Evolutionary conservation across 2,888 invertebrate species (phyloP), one percentile per base, ranked within the genome.

Genomic region (Drosophila stalkeri): DNA sequence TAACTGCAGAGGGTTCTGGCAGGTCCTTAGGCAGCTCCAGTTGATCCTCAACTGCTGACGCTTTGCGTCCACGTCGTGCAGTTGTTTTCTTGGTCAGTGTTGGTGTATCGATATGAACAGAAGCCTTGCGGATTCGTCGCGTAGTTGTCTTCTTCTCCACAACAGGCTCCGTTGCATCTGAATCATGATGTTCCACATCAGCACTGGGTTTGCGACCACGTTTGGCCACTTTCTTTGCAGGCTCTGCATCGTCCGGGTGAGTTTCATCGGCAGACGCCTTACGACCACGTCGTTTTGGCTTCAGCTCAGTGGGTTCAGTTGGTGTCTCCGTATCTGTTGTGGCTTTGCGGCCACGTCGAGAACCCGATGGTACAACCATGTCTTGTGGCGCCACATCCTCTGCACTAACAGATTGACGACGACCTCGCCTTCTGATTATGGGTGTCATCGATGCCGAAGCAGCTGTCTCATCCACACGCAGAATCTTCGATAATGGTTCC

Each of bases 81-180:
- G 65, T n/a, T 23, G 59, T 1, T 35, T 81, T 83, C 14, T 80
- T 80, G 7, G 64, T 7, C 43, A 55, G 63, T 3, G 57, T 27
- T 5, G 55, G n/a, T 20, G 37, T 31, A 11, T 80, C 84, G 0
- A 67, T 23, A 59, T 41, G 66, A 12, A 55, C 16, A 4, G 72
- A 83, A 9, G 66, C 65, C 9, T 86, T 86, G 3, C 77, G 87
- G 33, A 27, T 77, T 6, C 72, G 70, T 12, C 77, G 75, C 8
- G 60, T n/a, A 16, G 37, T 2, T 1, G 51, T 18, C 54, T 71
- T 59, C 41, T 62, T 73, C 1, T 64, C 60, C 11, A 27, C 35
- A 6, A 54, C 16, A 7, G 64, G 51, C 6, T 71, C 71, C 3
- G 52, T 55, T 37, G 46, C 60, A 35, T 66, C 59, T 1, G 65